Conservation (phyloP, 2,113 vertebrate species). For the Aspidoscelis tigris region DNA sequence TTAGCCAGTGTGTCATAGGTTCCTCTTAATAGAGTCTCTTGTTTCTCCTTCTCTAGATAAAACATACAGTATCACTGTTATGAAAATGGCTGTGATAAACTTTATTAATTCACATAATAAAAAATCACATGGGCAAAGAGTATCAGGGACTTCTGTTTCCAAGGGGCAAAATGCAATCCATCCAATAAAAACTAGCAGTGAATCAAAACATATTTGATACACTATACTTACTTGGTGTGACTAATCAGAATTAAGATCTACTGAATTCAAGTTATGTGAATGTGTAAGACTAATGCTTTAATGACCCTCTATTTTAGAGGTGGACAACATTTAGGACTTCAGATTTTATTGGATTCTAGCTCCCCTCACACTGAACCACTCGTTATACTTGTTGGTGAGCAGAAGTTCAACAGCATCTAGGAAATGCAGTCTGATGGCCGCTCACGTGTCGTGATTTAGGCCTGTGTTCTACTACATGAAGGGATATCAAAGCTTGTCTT, state of each 20-base stretch:
- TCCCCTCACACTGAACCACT: too few species aligned
- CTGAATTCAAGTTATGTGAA: neutral
- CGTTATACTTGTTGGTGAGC: too few species aligned
- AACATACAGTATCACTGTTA: slow-evolving; percentile 17
- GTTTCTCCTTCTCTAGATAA: slow-evolving; percentile 34
- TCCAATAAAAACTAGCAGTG: neutral
- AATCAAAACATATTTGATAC: neutral
- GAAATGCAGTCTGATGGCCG: too few species aligned
- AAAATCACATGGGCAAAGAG: neutral
- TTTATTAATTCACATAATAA: slow-evolving; percentile 30
- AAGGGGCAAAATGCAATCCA: neutral
- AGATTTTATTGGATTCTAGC: too few species aligned
- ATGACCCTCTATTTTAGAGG: neutral
- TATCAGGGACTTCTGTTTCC: neutral
- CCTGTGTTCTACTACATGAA: too few species aligned
- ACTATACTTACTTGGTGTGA: neutral
- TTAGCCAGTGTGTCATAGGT: slow-evolving; percentile 41
- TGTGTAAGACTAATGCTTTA: neutral
- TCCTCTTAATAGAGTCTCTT: slow-evolving; percentile 26
- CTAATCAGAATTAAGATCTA: neutral
- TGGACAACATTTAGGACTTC: too few species aligned
- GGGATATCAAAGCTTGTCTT: too few species aligned
- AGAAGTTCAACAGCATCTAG: too few species aligned
- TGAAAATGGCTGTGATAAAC: neutral
- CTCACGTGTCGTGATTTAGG: too few species aligned